Base-by-base conservation (phyloP, 1,140 invertebrate genomes). In the Brachionus plicatilis region DNA sequence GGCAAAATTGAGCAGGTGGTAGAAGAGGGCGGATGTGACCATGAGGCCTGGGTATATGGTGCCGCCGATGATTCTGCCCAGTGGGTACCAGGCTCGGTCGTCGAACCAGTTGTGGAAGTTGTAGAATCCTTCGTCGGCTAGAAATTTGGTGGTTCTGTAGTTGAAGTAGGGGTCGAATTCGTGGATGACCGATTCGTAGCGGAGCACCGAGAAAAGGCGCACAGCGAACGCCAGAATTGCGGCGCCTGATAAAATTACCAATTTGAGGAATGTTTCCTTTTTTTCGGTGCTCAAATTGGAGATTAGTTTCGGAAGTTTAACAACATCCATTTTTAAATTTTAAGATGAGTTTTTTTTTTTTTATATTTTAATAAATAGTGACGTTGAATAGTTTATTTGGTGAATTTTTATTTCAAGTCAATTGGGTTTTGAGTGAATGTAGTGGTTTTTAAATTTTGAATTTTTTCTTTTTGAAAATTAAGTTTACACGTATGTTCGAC, bases 111-210 rank as follows among this genome's bases (percentile, higher is more conserved):
- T 99, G 89, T 98, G 95, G 90, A 99, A 98, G 85, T 93, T 94
- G 90, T 98, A 99, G 89, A 98, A 98, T 2, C 96, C 97, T 91
- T 98, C 94, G 89, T 98, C 96, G 3, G 95, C 93, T 78, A 99
- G 90, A 89, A 93, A 98, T 86, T 95, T 93, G 11, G 97, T 99
- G 47, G 96, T 98, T 87, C 97, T 92, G 89, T 98, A 99, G 91
- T 99, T 99, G 88, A 98, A 99, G 88, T 98, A 98, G 1, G 96
- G 96, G 93, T 98, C 96, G 91, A 98, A 99, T 90, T 98, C 96
- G 91, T 98, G 96, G 87, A 98, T 98, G 5, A 99, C 96, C 90
- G 95, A 96, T 90, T 98, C 96, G 90, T 96, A 99, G 66, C 96
- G 92, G 78, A 99, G 90, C n/a, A 99, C 96, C 24, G 96, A 98